Evolutionary conservation across 2,113 vertebrate species (phyloP).

Genomic region (Merops nubicus): DNA sequence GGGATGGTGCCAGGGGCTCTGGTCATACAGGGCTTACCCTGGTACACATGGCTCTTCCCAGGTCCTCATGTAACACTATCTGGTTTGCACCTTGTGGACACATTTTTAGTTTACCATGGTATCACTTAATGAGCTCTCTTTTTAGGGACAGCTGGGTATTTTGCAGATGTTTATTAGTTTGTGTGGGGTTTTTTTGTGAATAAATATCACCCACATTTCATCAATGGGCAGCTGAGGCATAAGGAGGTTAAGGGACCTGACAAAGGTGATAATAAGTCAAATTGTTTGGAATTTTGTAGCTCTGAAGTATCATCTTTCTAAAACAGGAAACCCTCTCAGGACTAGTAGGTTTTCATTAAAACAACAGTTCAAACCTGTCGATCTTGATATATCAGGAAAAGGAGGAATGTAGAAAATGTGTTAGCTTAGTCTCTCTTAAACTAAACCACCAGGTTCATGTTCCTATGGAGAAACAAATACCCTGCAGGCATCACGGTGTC

Average conservation of each 20-base stretch:
- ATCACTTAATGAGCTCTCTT: background rate
- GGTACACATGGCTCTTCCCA: rapidly evolving
- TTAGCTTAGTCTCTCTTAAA: slow-evolving; percentile 44
- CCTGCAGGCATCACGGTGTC: slow-evolving; percentile 15
- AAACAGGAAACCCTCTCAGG: slow-evolving; percentile 50
- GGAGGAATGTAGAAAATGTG: slow-evolving; percentile 62
- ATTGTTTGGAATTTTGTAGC: slow-evolving; percentile 35
- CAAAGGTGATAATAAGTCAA: slow-evolving; percentile 33
- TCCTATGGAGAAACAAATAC: slow-evolving; percentile 64
- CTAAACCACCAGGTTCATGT: slow-evolving; percentile 45
- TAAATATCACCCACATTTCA: background rate
- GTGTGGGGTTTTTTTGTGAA: background rate
- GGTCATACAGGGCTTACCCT: background rate
- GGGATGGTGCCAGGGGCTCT: background rate
- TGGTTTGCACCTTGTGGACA: background rate
- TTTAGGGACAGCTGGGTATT: background rate
- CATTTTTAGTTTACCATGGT: background rate
- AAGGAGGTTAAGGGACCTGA: slow-evolving; percentile 22
- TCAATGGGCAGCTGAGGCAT: background rate
- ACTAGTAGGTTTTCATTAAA: slow-evolving; percentile 62
- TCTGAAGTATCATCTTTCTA: slow-evolving; percentile 36
- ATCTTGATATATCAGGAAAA: slow-evolving; percentile 52
- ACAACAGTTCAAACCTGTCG: slow-evolving; percentile 56
- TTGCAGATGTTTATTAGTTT: background rate
- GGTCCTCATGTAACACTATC: background rate